Base-by-base conservation (phyloP, 2,113 vertebrate genomes). In the Phylloscopus trochiloides region DNA sequence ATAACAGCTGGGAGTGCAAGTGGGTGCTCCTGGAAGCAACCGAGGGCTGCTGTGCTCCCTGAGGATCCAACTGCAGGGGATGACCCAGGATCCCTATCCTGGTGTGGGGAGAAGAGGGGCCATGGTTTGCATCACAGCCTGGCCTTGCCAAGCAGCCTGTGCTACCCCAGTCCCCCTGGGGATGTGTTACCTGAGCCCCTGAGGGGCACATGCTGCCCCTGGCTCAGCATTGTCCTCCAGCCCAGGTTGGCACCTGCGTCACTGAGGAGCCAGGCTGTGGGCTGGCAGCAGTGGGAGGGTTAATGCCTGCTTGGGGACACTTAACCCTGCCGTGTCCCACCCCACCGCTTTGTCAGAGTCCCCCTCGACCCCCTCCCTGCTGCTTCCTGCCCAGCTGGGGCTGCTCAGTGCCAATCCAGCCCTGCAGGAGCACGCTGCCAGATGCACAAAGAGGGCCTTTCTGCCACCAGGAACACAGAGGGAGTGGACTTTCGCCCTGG, bases 341-440 rank as follows among this genome's bases (percentile, higher is more conserved):
- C 70, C 88, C 55, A 78, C 15, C 0, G 57, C 78, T 94, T 92
- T 92, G 90, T 90, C 91, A 96, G 81, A 81, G 88, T 59, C 92
- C 86, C 97, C 94, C 90, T 93, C 92, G 0, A 66, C 86, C 96
- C 96, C 96, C 95, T 94, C 95, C 90, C 90, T 81, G 95, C 95
- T 55, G 83, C 98, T 98, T 98, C 98, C 98, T 98, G 98, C 98
- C 98, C 98, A 98, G 98, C 98, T 98, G 98, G 98, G 97, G 97
- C 97, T 97, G 97, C 95, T 98, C 68, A 76, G 95, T 98, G 98
- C 98, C 98, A 98, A 97, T 91, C n/a, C 95, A 47, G 94, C 92
- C 79, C 57, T 1, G 58, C 86, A 91, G 94, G 70, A 93, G 92
- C 88, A 83, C 14, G 11, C 89, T 96, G 96, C 91, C 93, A 74